phyloP scores from a whole-genome alignment of 2,888 invertebrate genomes.

The Drosophila kambysellisi region DNA sequence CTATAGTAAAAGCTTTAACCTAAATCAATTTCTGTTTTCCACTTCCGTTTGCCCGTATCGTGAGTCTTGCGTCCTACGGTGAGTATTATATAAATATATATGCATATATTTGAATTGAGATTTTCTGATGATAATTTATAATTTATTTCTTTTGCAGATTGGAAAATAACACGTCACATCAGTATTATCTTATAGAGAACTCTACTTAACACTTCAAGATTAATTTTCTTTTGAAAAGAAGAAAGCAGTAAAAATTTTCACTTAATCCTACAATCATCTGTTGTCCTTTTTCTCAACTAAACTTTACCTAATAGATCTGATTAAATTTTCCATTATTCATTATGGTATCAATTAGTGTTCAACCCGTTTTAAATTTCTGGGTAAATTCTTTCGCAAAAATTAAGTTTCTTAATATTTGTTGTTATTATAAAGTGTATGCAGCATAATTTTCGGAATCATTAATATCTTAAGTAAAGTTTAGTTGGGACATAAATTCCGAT shows the following conservation, averaged over 20 bases:
- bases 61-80: slow-evolving; percentile 49
- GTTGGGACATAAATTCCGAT: not conserved
- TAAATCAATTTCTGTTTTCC: slow-evolving; percentile 34
- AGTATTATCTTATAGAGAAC: slow-evolving; percentile 63
- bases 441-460: too few relatives aligned
- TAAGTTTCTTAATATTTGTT: too few relatives aligned
- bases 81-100: slow-evolving; percentile 13
- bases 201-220: slow-evolving; percentile 23
- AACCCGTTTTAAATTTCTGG: not conserved
- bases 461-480: slow-evolving; percentile 13
- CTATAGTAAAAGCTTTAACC: slow-evolving; percentile 46
- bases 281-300: slow-evolving; percentile 8
- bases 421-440: too few relatives aligned
- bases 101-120: not conserved
- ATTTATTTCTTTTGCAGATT: slow-evolving; percentile 53
- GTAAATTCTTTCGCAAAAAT: not conserved
- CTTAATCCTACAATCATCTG: not conserved
- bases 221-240: slow-evolving; percentile 26
- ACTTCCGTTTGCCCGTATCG: slow-evolving; percentile 45
- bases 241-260: slow-evolving; percentile 48
- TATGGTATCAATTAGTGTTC: not conserved
- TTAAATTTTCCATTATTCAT: not conserved
- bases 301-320: not conserved
- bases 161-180: slow-evolving; percentile 41
- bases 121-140: not conserved